A percentile compares a stretch with the other conserved stretches of the same genome.
phyloP scores from a whole-genome alignment of 2,113 vertebrate species.

The Todiramphus chloris region DNA sequence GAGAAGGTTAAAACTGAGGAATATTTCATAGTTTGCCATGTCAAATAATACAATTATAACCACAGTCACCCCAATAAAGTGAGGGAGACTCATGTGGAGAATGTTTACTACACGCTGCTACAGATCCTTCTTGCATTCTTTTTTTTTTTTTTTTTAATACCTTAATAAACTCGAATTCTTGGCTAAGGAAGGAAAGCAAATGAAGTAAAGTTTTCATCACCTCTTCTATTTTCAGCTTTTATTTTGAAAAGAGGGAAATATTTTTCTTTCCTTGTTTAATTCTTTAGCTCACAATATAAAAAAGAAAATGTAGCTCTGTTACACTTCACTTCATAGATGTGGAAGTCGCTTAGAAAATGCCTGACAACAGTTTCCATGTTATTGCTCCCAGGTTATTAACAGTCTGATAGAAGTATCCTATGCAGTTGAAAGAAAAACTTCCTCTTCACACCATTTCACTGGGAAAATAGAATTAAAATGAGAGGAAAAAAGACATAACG shows the following conservation, averaged over 20 bases:
- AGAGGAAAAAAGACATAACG: neutral
- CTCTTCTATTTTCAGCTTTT: neutral
- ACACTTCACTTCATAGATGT: neutral
- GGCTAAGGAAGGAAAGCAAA: neutral
- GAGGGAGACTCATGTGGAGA: neutral
- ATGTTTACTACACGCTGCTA: neutral
- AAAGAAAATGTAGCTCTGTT: neutral
- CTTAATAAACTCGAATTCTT: neutral
- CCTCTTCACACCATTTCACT: neutral
- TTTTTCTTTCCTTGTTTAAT: neutral
- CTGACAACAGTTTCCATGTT: neutral
- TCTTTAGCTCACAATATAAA: neutral
- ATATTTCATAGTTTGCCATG: neutral
- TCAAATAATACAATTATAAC: neutral
- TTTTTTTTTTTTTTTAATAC: neutral
- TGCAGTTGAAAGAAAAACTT: slow-evolving; percentile 24
- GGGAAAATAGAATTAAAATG: neutral
- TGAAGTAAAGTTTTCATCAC: neutral
- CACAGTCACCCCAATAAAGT: neutral
- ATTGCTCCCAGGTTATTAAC: neutral
- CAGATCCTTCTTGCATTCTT: neutral
- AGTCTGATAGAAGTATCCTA: neutral
- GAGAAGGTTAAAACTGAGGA: neutral
- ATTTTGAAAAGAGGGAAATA: neutral
- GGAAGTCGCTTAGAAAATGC: neutral